phyloP scores from a whole-genome alignment of 2,113 vertebrate genomes.

The Girardinichthys multiradiatus region DNA sequence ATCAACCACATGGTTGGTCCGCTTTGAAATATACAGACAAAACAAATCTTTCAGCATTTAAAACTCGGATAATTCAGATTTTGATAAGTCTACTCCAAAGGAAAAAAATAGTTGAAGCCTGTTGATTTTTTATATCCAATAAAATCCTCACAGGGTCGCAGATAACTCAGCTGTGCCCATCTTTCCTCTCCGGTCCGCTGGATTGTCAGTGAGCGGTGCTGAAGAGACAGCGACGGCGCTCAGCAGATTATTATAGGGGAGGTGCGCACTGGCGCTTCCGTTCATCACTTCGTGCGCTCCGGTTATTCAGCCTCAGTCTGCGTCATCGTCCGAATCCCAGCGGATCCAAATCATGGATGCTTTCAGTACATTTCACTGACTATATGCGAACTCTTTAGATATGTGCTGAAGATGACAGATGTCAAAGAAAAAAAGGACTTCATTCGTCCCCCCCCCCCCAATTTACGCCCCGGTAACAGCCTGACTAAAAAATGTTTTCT shows the following conservation, averaged over 20 bases:
- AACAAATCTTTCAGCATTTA: slow-evolving; percentile 24
- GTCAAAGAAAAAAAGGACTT: slow-evolving; percentile 3
- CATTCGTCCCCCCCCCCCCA: background rate
- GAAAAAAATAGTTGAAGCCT: slow-evolving; percentile 22
- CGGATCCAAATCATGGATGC: slow-evolving; percentile 40
- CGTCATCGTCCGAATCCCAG: slow-evolving; percentile 71
- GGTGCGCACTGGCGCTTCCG: slow-evolving; percentile 72
- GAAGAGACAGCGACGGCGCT: slow-evolving; percentile 72
- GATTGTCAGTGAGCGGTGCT: slow-evolving; percentile 67
- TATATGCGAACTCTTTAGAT: slow-evolving; percentile 17
- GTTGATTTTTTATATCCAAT: slow-evolving; percentile 3
- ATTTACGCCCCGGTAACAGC: too few relatives aligned
- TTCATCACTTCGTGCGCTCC: slow-evolving; percentile 60
- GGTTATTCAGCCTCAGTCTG: slow-evolving; percentile 59
- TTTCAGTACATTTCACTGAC: slow-evolving; percentile 20
- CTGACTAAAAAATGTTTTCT: background rate
- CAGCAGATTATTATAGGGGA: slow-evolving; percentile 71
- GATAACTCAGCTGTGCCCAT: slow-evolving; percentile 30
- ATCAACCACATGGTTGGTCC: slow-evolving; percentile 43
- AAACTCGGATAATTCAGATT: slow-evolving; percentile 12
- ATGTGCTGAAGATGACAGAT: background rate
- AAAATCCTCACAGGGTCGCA: slow-evolving; percentile 28
- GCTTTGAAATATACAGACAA: slow-evolving; percentile 3
- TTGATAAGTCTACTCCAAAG: slow-evolving; percentile 5
- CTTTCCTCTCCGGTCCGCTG: slow-evolving; percentile 26